A percentile compares a stretch with the other conserved stretches of the same genome.
phyloP scores from a whole-genome alignment of 2,113 vertebrate species.

The Calyptomena viridis region DNA sequence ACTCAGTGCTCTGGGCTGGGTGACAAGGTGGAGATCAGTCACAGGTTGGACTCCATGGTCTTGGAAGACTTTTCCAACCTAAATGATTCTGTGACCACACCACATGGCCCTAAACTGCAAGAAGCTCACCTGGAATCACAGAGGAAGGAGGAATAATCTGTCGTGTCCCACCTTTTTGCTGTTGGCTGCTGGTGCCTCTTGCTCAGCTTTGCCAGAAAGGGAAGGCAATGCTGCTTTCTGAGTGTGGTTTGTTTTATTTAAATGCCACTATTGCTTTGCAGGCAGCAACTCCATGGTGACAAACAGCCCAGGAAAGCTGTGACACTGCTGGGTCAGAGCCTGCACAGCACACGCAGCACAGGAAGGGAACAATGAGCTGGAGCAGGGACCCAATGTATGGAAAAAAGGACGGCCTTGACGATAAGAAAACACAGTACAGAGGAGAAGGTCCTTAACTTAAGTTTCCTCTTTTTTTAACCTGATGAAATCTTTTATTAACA shows the following conservation, averaged over 20 bases:
- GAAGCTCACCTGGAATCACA: not conserved
- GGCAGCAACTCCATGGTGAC: conserved; percentile 37
- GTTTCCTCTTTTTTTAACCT: not conserved
- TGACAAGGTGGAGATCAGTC: rapidly evolving
- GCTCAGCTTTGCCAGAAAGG: not conserved
- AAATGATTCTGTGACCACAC: no score
- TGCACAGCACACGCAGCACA: not conserved
- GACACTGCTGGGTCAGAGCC: not conserved
- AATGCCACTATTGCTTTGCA: not conserved
- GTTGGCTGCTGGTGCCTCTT: not conserved
- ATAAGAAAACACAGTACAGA: not conserved
- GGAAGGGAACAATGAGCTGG: not conserved
- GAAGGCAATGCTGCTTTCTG: not conserved
- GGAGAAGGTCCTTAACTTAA: not conserved
- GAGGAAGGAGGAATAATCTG: not conserved
- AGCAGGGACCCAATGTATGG: not conserved
- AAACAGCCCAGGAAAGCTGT: not conserved
- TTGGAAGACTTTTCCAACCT: not conserved
- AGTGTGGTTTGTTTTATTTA: not conserved
- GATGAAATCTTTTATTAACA: not conserved
- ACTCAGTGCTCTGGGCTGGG: not conserved
- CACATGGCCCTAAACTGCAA: rapidly evolving
- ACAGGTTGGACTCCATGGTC: rapidly evolving
- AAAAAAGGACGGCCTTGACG: conserved; percentile 9
- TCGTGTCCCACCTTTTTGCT: not conserved